Conservation (phyloP, 2,888 invertebrate species). For the Drosophila subquinaria region DNA sequence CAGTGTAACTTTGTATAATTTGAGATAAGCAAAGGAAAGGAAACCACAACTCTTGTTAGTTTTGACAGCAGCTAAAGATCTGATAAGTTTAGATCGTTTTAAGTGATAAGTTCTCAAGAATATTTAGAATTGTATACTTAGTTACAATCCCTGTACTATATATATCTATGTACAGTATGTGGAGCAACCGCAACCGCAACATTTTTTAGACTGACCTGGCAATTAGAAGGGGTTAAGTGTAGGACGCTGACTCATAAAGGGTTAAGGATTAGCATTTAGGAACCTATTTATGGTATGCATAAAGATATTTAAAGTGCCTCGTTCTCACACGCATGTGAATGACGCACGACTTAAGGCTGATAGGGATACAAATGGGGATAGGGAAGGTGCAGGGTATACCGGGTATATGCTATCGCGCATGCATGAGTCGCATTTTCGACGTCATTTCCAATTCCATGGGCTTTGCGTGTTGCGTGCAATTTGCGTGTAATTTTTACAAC, state of each 20-base stretch:
- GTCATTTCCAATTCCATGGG: constrained; percentile 75
- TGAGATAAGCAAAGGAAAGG: no score
- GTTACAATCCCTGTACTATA: constrained; percentile 1
- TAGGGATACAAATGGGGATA: constrained; percentile 16
- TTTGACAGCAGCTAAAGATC: neutral
- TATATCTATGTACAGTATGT: neutral
- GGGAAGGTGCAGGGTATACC: neutral
- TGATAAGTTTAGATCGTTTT: neutral
- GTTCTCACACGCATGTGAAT: constrained; percentile 72
- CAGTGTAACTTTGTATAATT: neutral
- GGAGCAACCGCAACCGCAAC: constrained; percentile 60
- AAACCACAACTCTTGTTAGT: neutral
- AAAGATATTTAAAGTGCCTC: constrained; percentile 68
- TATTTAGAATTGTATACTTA: neutral
- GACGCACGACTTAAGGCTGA: constrained; percentile 66
- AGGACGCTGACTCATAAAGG: constrained; percentile 53
- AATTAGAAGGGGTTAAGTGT: constrained; percentile 11
- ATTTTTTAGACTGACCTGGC: constrained; percentile 30
- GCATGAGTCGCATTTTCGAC: constrained; percentile 72
- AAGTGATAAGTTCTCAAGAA: no score
- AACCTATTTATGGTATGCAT: constrained; percentile 65
- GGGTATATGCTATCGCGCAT: constrained; percentile 46
- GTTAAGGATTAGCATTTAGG: constrained; percentile 72
- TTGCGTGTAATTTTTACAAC: constrained; percentile 74
- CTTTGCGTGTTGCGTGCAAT: constrained; percentile 80